Conservation (phyloP, 64 coral and sea anemone species). For the Montipora efflorescens region DNA sequence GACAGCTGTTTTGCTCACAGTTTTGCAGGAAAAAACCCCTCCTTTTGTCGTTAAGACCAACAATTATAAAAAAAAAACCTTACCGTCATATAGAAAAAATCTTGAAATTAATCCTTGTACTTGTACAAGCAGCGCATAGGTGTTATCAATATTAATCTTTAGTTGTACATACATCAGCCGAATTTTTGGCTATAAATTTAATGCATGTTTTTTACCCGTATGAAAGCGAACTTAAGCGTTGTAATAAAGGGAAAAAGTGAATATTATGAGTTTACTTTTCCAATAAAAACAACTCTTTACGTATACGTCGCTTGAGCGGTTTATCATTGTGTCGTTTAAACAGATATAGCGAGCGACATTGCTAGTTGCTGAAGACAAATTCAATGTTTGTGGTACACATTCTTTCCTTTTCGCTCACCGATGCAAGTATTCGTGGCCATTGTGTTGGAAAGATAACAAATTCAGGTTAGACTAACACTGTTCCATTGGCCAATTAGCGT, state of each 20-base stretch:
- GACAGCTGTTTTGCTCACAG: neutral
- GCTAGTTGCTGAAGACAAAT: neutral
- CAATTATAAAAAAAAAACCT: no score
- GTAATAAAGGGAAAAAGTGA: neutral
- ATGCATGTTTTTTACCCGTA: neutral
- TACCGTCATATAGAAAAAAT: neutral
- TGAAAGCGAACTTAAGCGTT: neutral
- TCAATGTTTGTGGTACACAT: neutral
- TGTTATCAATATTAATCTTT: conserved; percentile 12
- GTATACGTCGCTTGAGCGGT: neutral
- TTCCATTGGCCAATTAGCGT: no score
- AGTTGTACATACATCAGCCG: conserved; percentile 14
- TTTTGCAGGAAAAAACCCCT: neutral
- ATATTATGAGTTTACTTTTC: conserved; percentile 22
- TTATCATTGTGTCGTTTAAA: neutral
- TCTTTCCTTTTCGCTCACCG: no score
- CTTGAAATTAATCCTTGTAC: conserved; percentile 9
- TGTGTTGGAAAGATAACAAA: no score
- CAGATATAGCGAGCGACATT: conserved; percentile 28
- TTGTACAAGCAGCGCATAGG: conserved; percentile 15
- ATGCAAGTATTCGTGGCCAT: no score
- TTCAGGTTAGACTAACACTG: no score
- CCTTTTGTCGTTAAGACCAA: neutral
- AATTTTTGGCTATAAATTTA: conserved; percentile 25
- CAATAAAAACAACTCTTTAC: neutral